phyloP scores from a whole-genome alignment of 2,888 invertebrate species.

The Cyclophora albipunctata region DNA sequence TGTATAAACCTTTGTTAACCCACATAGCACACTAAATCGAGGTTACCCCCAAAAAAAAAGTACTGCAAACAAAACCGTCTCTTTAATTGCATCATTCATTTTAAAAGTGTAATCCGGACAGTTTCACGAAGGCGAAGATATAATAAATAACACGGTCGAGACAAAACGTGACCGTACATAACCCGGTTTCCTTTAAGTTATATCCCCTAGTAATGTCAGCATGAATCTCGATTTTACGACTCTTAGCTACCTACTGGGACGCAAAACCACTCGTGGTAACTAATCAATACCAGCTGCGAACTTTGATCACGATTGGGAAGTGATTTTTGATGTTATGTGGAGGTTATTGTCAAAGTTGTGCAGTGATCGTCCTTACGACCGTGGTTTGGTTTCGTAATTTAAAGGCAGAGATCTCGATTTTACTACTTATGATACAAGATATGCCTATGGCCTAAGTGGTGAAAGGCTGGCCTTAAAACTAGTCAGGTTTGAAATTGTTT shows the following conservation, averaged over 20 bases:
- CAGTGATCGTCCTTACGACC: too few species aligned
- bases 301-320: constrained; percentile 22
- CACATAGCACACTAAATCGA: too few species aligned
- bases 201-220: constrained; percentile 24
- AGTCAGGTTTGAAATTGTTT: too few species aligned
- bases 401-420: too few species aligned
- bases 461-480: too few species aligned
- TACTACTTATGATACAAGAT: too few species aligned
- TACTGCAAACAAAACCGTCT: too few species aligned
- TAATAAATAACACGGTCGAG: background rate
- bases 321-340: background rate
- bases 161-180: constrained; percentile 27
- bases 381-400: too few species aligned
- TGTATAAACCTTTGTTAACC: too few species aligned
- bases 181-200: constrained; percentile 22
- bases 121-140: constrained; percentile 2
- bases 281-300: constrained; percentile 35
- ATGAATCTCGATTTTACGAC: constrained; percentile 34
- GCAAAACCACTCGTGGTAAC: constrained; percentile 23
- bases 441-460: too few species aligned
- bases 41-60: too few species aligned
- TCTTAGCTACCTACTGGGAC: constrained; percentile 13
- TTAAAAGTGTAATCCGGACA: constrained; percentile 3
- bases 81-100: too few species aligned
- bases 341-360: background rate